Evolutionary conservation across 1,140 invertebrate genomes (phyloP).

Genomic region (Panulirus ornatus): DNA sequence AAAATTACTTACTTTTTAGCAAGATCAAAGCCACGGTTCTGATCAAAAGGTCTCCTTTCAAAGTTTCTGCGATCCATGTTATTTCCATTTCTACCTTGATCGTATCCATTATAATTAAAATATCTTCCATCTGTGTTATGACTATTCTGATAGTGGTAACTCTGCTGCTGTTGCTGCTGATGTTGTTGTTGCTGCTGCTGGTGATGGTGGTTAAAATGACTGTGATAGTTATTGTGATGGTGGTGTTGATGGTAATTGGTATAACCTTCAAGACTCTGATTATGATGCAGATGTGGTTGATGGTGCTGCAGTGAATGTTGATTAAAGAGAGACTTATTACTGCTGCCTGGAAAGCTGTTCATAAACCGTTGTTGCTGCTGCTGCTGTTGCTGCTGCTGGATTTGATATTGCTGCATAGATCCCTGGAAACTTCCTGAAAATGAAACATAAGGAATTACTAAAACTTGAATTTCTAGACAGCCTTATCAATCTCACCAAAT

Average conservation of each 20-base stretch:
- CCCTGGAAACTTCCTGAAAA: slow-evolving; percentile 59
- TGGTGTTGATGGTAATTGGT: slow-evolving; percentile 47
- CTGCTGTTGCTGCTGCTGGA: slow-evolving; percentile 74
- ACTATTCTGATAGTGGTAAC: slow-evolving; percentile 34
- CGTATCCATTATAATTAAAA: slow-evolving; percentile 48
- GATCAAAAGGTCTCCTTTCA: slow-evolving; percentile 52
- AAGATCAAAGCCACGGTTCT: slow-evolving; percentile 8
- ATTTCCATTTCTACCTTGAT: slow-evolving; percentile 36
- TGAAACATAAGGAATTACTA: background rate
- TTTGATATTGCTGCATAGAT: slow-evolving; percentile 74
- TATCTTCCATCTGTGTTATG: slow-evolving; percentile 30
- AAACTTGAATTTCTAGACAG: too few relatives aligned
- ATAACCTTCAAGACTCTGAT: slow-evolving; percentile 34
- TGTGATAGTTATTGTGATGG: slow-evolving; percentile 60
- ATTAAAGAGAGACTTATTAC: slow-evolving; percentile 67
- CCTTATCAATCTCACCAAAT: too few relatives aligned
- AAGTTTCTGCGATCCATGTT: slow-evolving; percentile 21
- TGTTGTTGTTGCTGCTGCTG: slow-evolving; percentile 50
- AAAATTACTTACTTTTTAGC: slow-evolving; percentile 6
- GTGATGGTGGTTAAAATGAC: slow-evolving; percentile 56
- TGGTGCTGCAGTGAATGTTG: slow-evolving; percentile 62
- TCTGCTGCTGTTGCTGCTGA: slow-evolving; percentile 54
- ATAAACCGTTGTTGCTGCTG: slow-evolving; percentile 75
- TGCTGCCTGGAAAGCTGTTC: slow-evolving; percentile 63
- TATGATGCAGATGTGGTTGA: slow-evolving; percentile 73